These are phyloP conservation scores for Hirundo rustica DNA, from an alignment of 2,797 vertebrate genomes.

Conservation along the genomic window DNA sequence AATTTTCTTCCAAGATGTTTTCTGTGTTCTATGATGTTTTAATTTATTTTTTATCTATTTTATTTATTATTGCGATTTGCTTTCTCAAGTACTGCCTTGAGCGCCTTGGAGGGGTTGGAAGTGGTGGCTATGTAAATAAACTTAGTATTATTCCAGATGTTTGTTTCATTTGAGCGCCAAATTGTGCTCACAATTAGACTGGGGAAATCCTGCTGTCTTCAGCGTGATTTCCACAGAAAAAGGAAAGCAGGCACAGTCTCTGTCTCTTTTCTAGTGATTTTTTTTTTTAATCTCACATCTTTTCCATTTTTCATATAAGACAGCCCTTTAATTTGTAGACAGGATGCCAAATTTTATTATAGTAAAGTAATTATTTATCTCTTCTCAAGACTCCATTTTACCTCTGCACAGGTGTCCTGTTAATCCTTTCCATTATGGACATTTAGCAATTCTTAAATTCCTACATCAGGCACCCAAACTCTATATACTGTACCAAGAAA, in stretches of 20 bases:
- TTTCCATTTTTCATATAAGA: not conserved
- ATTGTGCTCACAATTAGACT: slow-evolving; percentile 36
- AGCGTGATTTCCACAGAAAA: not conserved
- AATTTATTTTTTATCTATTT: slow-evolving; percentile 52
- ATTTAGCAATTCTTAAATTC: not conserved
- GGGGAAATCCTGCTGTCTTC: slow-evolving; percentile 42
- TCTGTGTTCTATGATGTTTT: not conserved
- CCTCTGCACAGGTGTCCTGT: not conserved
- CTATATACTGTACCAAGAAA: not conserved
- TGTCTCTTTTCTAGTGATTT: not conserved
- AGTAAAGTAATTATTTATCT: not conserved
- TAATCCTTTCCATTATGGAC: not conserved
- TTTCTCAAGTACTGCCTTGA: slow-evolving; percentile 26
- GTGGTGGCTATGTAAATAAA: slow-evolving; percentile 61
- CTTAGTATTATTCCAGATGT: slow-evolving; percentile 54
- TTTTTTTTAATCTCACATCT: not conserved
- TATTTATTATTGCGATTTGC: slow-evolving; percentile 38
- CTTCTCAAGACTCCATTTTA: not conserved
- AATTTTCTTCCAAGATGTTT: not conserved
- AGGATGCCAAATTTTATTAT: not conserved
- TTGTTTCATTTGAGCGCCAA: slow-evolving; percentile 50
- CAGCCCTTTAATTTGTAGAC: not conserved
- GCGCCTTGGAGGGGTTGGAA: not conserved
- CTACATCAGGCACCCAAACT: not conserved
- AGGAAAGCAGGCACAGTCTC: not conserved